phyloP scores from a whole-genome alignment of 37 sponge, comb jelly and placozoan species.

The Aplysina aerophoba region DNA sequence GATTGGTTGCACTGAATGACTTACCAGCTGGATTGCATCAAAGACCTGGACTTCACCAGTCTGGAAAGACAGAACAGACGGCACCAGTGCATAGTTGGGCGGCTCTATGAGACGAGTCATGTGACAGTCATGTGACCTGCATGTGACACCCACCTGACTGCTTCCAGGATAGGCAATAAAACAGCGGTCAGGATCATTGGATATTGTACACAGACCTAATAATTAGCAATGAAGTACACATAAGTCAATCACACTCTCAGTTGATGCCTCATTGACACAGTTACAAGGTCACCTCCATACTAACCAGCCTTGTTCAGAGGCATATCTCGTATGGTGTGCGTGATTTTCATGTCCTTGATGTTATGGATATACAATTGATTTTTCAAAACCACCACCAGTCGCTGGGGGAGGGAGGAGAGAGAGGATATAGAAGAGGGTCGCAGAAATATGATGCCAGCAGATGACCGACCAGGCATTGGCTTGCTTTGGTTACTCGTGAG shows the following conservation, averaged over 20 bases:
- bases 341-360: slow-evolving; percentile 99
- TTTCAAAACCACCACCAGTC: slow-evolving; percentile 87
- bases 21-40: slow-evolving; percentile 89
- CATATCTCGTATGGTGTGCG: slow-evolving; percentile 98
- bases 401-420: slow-evolving; percentile 38
- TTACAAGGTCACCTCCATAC: neutral
- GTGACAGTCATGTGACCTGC: neutral
- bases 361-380: slow-evolving; percentile 96
- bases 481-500: no score
- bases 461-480: no score
- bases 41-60: slow-evolving; percentile 95
- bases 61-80: slow-evolving; percentile 37
- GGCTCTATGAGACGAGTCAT: no score
- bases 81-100: neutral
- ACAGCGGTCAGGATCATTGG: slow-evolving; percentile 70
- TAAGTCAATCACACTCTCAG: slow-evolving; percentile 18
- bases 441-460: no score
- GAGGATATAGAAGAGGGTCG: no score
- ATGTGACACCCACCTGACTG: slow-evolving; percentile 52
- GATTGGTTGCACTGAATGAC: neutral
- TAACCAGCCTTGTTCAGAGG: slow-evolving; percentile 92
- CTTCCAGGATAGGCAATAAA: slow-evolving; percentile 93
- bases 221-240: slow-evolving; percentile 18
- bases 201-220: slow-evolving; percentile 87
- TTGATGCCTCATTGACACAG: neutral